Conservation (phyloP, 2,888 invertebrate species). For the Pristionchus arcanus region DNA sequence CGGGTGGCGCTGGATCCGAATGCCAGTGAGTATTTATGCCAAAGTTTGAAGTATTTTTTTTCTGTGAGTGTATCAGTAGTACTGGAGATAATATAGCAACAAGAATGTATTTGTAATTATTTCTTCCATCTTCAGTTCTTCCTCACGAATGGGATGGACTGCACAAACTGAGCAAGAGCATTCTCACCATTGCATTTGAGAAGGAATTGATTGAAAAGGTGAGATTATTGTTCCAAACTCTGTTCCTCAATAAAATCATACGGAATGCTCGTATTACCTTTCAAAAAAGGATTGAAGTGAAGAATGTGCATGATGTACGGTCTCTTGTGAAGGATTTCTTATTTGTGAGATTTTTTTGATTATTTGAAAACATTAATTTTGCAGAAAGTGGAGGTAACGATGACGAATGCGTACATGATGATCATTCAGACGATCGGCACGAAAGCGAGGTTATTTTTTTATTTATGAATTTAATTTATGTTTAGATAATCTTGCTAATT, state of each 20-base stretch:
- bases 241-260: too few relatives aligned
- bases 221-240: too few relatives aligned
- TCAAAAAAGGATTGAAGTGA: neutral
- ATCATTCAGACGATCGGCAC: slow-evolving; percentile 33
- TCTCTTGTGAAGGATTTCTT: neutral
- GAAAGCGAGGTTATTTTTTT: neutral
- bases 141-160: slow-evolving; percentile 58
- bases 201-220: slow-evolving; percentile 42
- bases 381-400: neutral
- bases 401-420: neutral
- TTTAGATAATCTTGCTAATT: neutral
- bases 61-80: neutral
- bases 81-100: too few relatives aligned
- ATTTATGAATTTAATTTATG: neutral
- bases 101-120: too few relatives aligned
- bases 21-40: neutral
- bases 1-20: slow-evolving; percentile 18
- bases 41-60: neutral
- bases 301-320: neutral
- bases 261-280: too few relatives aligned
- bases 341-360: neutral
- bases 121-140: slow-evolving; percentile 34
- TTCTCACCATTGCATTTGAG: slow-evolving; percentile 57
- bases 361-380: neutral
- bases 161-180: slow-evolving; percentile 56